Conservation (phyloP, 2,888 invertebrate genomes). For the Nomada hirtipes region DNA sequence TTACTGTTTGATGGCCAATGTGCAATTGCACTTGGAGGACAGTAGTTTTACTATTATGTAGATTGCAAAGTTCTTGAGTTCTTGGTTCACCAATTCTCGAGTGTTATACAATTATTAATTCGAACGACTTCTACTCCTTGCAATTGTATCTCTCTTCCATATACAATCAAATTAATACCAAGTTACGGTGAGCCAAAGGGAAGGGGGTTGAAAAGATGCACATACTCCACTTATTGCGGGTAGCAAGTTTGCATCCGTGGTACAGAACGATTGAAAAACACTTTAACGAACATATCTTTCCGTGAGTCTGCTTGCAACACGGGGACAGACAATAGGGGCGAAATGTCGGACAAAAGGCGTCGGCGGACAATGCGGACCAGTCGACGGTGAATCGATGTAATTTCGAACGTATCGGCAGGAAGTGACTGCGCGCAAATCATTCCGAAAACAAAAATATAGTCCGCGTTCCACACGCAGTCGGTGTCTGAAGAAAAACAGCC, state of each 20-base stretch:
- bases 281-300: conserved; percentile 30
- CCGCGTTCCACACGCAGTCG: conserved; percentile 42
- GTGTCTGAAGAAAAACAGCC: conserved; percentile 75
- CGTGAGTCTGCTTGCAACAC: conserved; percentile 24
- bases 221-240: no score
- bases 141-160: no score
- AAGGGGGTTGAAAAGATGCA: no score
- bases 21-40: no score
- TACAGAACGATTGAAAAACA: conserved; percentile 3
- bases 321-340: conserved; percentile 42
- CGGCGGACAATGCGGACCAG: conserved; percentile 37
- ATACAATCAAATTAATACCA: no score
- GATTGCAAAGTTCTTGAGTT: background rate
- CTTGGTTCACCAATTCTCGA: background rate
- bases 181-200: no score
- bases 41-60: background rate
- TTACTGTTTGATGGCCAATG: no score
- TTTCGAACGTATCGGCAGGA: conserved; percentile 70
- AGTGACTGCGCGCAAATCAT: conserved; percentile 76
- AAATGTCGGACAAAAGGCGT: conserved; percentile 50
- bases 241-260: background rate
- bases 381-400: conserved; percentile 58
- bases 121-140: background rate
- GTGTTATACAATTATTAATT: background rate
- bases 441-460: conserved; percentile 72